Evolutionary conservation across 2,888 invertebrate genomes (phyloP).

Genomic region (Conistra vaccinii): DNA sequence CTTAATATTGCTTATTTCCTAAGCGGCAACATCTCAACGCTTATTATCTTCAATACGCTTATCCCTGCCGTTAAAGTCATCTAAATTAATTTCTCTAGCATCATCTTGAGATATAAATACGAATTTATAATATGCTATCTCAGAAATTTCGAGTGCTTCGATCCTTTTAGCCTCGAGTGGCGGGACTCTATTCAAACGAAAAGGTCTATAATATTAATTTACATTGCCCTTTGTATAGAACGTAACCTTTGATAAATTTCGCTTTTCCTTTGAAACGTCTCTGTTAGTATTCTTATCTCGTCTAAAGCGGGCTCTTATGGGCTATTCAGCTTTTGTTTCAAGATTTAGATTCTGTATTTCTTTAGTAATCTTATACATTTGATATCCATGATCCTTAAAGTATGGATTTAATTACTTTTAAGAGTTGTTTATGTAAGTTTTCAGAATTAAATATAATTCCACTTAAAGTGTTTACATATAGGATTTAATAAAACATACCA

Average conservation of each 20-base stretch:
- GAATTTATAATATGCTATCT: conserved; percentile 77
- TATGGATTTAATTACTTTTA: conserved; percentile 40
- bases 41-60: conserved; percentile 52
- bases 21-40: conserved; percentile 43
- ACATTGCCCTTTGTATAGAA: conserved; percentile 81
- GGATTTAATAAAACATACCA: background rate
- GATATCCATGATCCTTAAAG: conserved; percentile 45
- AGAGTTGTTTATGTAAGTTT: conserved; percentile 14
- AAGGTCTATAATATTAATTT: conserved; percentile 86
- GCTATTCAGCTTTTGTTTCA: conserved; percentile 79
- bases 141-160: conserved; percentile 74
- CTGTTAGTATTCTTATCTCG: conserved; percentile 79
- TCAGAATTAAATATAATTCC: background rate
- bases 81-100: conserved; percentile 59
- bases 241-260: conserved; percentile 81
- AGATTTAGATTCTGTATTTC: conserved; percentile 78
- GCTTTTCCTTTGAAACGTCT: conserved; percentile 71
- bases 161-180: conserved; percentile 73
- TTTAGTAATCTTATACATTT: conserved; percentile 75
- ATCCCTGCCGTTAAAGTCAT: conserved; percentile 52
- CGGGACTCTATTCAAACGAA: conserved; percentile 79
- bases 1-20: conserved; percentile 54
- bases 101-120: conserved; percentile 72
- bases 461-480: background rate
- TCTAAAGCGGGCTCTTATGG: conserved; percentile 74